phyloP scores from a whole-genome alignment of 2,113 vertebrate species.

The Platanista minor region DNA sequence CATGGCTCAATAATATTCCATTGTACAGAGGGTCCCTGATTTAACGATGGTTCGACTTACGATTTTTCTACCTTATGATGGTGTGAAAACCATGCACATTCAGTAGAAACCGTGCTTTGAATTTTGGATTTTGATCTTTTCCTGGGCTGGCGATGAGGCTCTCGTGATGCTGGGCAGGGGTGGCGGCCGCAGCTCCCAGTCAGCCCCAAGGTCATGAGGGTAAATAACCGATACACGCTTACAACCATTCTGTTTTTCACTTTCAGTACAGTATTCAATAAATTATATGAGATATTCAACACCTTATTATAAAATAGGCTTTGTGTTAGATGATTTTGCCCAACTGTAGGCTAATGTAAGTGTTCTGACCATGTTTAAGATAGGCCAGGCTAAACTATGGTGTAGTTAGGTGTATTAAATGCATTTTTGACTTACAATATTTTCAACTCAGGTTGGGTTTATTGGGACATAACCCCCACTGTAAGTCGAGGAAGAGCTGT shows the following conservation, averaged over 20 bases:
- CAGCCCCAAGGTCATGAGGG: neutral
- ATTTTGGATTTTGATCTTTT: neutral
- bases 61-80: neutral
- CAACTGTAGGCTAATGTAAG: neutral
- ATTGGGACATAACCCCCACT: neutral
- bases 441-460: neutral
- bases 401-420: neutral
- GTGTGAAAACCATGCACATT: neutral
- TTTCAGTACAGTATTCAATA: neutral
- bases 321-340: neutral
- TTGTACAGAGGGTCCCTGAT: neutral
- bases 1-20: neutral
- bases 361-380: neutral
- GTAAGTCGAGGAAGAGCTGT: neutral
- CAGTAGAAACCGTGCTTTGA: neutral
- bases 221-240: rapidly evolving
- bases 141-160: neutral
- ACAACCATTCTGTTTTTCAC: neutral
- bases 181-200: no score
- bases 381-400: neutral
- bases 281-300: neutral
- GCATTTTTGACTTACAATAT: neutral
- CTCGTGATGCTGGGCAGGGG: neutral
- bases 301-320: neutral
- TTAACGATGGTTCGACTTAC: no score